Base-by-base conservation (phyloP, 2,797 vertebrate species). In the Simalia tracyae region DNA sequence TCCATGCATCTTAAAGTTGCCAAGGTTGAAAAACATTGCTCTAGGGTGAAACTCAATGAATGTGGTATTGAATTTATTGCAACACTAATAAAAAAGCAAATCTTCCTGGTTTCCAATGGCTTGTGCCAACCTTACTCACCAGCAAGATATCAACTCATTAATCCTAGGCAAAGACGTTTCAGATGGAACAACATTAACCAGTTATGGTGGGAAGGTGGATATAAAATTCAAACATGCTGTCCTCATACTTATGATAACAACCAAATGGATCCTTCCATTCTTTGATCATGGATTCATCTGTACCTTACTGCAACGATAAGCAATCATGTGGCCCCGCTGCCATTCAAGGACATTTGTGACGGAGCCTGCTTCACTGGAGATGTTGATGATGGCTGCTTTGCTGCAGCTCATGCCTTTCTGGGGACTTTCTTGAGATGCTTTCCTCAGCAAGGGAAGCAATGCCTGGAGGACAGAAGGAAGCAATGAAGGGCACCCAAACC, bases 321-420 rank as follows among this genome's bases (percentile, higher is more conserved):
- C 64, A 28, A 95, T 0, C 0, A 60, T 1, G 0, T 93, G 46
- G 14, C 87, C 94, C 3, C 4, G 5, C 1, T 1, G 0, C 31
- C 93, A 97, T 0, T 54, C 2, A 0, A 90, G 2, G 36, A 92
- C 63, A 2, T 90, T 57, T 0, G 0, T 0, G 17, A 97, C 92
- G 87, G 96, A 97, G 2, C 60, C 94, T 57, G 95, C 1, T 11
- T 24, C 0, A 0, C 96, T 88, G 54, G 97, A 97, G 14, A 98
- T 50, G 93, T 98, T 95, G 93, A 97, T 15, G 8, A 97, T 87
- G 1, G 96, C 96, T 31, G 97, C 96, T 93, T 97, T 97, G 56
- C 89, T 92, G 88, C 92, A 95, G 50, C 96, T 97, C 97, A 97
- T 95, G 19, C 64, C 81, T 31, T 90, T 68, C 19, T 56, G 46